Conservation (phyloP, 1,140 invertebrate genomes). For the Atta colombica region DNA sequence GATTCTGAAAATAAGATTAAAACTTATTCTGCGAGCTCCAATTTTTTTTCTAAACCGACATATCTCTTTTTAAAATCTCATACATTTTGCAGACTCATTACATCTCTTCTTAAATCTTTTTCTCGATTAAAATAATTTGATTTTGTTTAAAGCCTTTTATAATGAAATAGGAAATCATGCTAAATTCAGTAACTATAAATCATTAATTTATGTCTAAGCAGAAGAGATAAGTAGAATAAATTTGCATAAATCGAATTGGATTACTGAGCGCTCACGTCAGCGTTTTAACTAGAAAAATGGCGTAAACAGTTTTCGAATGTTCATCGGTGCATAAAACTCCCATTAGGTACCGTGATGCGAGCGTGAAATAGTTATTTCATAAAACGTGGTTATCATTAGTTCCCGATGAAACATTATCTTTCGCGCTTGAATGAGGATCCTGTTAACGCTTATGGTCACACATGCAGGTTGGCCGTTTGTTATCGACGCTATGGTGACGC, state of each 20-base stretch:
- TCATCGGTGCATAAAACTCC: constrained; percentile 10
- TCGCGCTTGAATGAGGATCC: constrained; percentile 48
- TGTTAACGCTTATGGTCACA: constrained; percentile 47
- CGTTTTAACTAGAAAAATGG: background rate
- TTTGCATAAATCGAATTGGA: constrained; percentile 4
- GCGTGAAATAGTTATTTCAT: constrained; percentile 24
- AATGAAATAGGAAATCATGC: no score
- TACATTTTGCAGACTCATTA: no score
- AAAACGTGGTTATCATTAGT: constrained; percentile 54
- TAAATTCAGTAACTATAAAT: no score
- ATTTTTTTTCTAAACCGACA: no score
- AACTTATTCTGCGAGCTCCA: no score
- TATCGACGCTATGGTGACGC: constrained; percentile 56
- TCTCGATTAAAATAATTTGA: background rate
- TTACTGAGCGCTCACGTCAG: background rate
- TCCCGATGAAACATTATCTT: constrained; percentile 56
- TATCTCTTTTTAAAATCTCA: no score
- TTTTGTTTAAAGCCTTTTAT: no score
- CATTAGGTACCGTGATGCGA: background rate
- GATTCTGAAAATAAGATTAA: no score
- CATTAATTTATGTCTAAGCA: no score
- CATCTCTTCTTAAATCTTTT: no score
- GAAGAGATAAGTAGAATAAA: background rate
- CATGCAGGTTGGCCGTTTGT: constrained; percentile 55
- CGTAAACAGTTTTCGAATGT: constrained; percentile 3